A percentile compares a stretch with the other conserved stretches of the same genome.
Conservation (phyloP, 2,888 invertebrate genomes). For the Cerceris ruficornis region DNA sequence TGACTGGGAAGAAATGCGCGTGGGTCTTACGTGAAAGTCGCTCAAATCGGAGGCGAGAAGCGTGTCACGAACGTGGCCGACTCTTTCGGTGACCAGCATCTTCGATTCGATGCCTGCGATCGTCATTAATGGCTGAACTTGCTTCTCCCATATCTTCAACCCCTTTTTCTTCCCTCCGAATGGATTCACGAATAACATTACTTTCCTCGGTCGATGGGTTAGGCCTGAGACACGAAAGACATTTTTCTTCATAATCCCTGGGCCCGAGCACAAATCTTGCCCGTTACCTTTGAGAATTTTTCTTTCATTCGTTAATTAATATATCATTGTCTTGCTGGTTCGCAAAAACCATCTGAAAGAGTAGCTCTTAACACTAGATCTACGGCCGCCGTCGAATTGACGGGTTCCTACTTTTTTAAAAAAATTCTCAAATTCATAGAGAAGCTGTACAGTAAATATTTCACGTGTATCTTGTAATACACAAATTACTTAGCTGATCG, state of each 20-base stretch:
- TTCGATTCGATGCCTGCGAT: constrained; percentile 87
- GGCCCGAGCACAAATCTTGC: neutral
- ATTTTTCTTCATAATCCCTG: neutral
- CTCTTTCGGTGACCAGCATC: constrained; percentile 87
- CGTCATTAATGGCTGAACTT: constrained; percentile 86
- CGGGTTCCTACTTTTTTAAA: too few relatives aligned
- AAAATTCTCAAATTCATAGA: too few relatives aligned
- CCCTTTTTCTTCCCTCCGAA: constrained; percentile 91
- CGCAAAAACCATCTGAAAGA: too few relatives aligned
- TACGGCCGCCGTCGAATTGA: too few relatives aligned
- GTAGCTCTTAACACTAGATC: too few relatives aligned
- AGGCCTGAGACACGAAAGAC: constrained; percentile 79
- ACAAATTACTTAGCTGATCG: too few relatives aligned
- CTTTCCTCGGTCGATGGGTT: constrained; percentile 85
- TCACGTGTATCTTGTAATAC: too few relatives aligned
- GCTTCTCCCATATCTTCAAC: constrained; percentile 88
- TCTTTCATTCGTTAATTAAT: too few relatives aligned
- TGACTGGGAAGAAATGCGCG: neutral
- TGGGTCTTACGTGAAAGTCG: constrained; percentile 77
- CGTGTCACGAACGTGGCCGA: constrained; percentile 90
- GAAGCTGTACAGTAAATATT: too few relatives aligned
- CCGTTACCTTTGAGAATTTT: neutral
- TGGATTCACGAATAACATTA: constrained; percentile 92
- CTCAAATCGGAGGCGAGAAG: constrained; percentile 84
- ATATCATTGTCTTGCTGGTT: too few relatives aligned